Conservation (phyloP, 64 coral and sea anemone species). For the Actinia equina region DNA sequence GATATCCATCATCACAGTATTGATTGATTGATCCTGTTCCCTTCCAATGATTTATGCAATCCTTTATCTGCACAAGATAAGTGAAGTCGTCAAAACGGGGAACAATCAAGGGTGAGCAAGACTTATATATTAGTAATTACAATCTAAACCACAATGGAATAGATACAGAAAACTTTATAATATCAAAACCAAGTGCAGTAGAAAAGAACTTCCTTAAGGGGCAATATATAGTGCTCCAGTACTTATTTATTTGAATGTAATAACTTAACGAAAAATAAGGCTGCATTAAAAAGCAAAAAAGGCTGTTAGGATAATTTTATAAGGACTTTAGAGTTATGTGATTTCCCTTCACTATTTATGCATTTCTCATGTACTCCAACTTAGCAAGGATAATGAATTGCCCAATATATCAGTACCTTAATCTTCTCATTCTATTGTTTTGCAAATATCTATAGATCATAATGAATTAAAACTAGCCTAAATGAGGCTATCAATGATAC, state of each 20-base stretch:
- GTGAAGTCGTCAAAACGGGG: constrained; percentile 24
- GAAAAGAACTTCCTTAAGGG: neutral
- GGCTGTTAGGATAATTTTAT: too few species aligned
- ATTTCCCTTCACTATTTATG: too few species aligned
- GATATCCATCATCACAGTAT: constrained; percentile 26
- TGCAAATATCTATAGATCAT: neutral
- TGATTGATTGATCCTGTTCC: constrained; percentile 18
- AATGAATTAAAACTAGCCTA: neutral
- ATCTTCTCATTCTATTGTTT: neutral
- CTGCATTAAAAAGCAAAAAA: neutral
- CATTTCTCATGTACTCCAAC: too few species aligned
- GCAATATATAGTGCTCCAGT: neutral
- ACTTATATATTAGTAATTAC: neutral
- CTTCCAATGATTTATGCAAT: constrained; percentile 33
- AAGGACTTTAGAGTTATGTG: too few species aligned
- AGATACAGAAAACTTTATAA: neutral
- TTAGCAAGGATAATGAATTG: neutral
- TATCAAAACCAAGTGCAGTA: neutral
- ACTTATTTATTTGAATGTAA: neutral
- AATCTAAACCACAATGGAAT: neutral
- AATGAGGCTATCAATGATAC: neutral
- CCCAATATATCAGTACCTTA: neutral
- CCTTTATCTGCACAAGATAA: constrained; percentile 42
- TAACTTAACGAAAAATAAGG: neutral
- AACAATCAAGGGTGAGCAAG: neutral